Evolutionary conservation across 1,140 invertebrate genomes (phyloP).

Genomic region (Rhopalosiphum padi): DNA sequence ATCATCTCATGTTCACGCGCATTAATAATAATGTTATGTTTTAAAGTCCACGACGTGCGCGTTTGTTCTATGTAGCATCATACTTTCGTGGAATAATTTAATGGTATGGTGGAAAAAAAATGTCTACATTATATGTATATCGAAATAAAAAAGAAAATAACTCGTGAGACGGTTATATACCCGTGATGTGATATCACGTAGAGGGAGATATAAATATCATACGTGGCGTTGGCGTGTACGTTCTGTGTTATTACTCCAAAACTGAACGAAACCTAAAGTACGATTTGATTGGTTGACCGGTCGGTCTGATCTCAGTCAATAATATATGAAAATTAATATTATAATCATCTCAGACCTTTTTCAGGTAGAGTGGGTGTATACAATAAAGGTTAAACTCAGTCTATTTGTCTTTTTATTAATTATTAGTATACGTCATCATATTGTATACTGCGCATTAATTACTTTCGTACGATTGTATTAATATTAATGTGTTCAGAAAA

Average conservation of each 20-base stretch:
- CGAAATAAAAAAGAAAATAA: neutral
- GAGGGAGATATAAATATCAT: neutral
- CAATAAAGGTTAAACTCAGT: too few species aligned
- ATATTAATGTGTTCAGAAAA: neutral
- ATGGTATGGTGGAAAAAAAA: neutral
- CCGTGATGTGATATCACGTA: too few species aligned
- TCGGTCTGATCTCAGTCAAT: too few species aligned
- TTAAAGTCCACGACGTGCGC: neutral
- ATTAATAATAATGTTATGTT: constrained; percentile 18
- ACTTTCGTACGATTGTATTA: neutral
- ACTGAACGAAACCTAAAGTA: neutral
- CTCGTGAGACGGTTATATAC: neutral
- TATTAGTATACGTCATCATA: neutral
- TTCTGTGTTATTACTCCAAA: neutral
- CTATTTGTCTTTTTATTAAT: neutral
- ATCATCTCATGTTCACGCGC: neutral
- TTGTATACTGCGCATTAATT: neutral
- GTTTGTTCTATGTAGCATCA: neutral
- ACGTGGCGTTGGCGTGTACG: neutral
- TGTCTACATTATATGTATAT: neutral
- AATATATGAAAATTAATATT: too few species aligned
- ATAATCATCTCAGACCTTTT: too few species aligned
- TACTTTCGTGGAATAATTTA: neutral
- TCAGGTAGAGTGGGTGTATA: too few species aligned
- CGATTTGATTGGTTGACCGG: neutral